Evolutionary conservation across 2,113 vertebrate species (phyloP).

Genomic region (Ondatra zibethicus): DNA sequence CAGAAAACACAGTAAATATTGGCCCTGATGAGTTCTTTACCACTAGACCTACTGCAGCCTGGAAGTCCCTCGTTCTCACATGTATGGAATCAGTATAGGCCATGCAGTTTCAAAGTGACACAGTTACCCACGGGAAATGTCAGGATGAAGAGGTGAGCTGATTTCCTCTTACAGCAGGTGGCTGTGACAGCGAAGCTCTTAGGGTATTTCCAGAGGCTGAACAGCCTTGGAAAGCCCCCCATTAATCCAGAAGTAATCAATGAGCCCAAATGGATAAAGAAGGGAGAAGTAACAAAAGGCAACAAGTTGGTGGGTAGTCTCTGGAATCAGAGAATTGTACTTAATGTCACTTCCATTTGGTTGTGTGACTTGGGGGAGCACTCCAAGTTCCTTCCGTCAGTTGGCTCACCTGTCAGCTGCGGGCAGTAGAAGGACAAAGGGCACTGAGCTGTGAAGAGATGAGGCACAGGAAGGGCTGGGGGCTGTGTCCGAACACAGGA

Average conservation of each 20-base stretch:
- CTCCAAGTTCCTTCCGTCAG: background rate
- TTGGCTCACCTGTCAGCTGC: background rate
- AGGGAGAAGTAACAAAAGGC: background rate
- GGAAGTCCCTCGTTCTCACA: background rate
- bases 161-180: background rate
- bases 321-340: background rate
- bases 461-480: background rate
- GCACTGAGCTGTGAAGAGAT: background rate
- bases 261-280: background rate
- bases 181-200: background rate
- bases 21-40: background rate
- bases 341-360: background rate
- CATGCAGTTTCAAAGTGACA: background rate
- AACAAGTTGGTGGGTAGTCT: background rate
- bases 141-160: background rate
- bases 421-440: background rate
- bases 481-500: background rate
- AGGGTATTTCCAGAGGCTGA: background rate
- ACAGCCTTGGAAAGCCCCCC: background rate
- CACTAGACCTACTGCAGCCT: background rate
- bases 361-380: background rate
- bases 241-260: conserved; percentile 28
- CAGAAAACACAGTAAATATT: background rate
- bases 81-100: background rate
- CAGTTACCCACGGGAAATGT: background rate